Base-by-base conservation (phyloP, 2,113 vertebrate species). In the Mastomys coucha region DNA sequence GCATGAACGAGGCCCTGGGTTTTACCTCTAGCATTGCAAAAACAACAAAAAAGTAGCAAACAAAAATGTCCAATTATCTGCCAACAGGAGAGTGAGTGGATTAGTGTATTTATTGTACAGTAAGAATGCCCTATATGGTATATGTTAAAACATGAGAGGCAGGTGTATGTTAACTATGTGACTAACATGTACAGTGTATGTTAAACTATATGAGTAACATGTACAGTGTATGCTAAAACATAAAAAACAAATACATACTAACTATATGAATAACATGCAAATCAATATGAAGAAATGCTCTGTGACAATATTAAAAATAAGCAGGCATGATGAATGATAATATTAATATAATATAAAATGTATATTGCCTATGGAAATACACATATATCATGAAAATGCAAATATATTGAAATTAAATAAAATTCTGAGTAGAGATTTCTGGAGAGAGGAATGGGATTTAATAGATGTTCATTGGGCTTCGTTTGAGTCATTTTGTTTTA, bases 121-220 rank as follows among this genome's bases (percentile, higher is more conserved):
- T 92, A 69, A 80, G 88, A 86, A 60, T 89, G 45, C 70, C 22
- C 31, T 67, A 7, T 4, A 67, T 28, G 1, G 28, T 67, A 4
- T 31, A n/a, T n/a, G 3, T 33, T 51, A 51, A 56, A 16, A 14
- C 16, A 58, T 58, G 56, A 58, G 56, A 16, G 19, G 56, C 56
- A 19, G 56, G 16, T 58, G 56, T 58, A 17, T 31, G 65, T 67
- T 67, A 90, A 87, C 73, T 73, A 90, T 92, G 76, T 91, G 58
- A 86, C 14, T 95, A 91, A 78, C 53, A 63, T 63, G 24, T 9
- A 63, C 22, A 8, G 22, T 63, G 24, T 63, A 3, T 63, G 22
- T 63, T 63, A 92, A 87, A n/a, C 72, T 73, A 94, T 92, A 76
- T 91, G 58, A 85, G 19, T 90, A 89, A 89, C 39, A 93, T 28